These are phyloP conservation scores for Oriolus oriolus DNA, from an alignment of 2,113 vertebrate genomes.

Conservation along the genomic window DNA sequence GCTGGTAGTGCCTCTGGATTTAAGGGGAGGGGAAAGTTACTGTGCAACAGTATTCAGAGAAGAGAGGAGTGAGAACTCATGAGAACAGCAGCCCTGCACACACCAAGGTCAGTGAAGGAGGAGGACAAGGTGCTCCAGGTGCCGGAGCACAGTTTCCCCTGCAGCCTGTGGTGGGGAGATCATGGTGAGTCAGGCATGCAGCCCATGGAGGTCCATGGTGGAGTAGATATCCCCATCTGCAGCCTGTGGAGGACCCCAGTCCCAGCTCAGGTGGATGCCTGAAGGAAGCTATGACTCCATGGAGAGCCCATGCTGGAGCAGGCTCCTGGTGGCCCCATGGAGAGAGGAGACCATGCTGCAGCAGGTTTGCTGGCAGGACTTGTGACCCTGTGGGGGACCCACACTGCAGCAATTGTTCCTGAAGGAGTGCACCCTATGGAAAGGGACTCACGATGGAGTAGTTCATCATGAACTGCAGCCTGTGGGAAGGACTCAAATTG, in stretches of 20 bases:
- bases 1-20: neutral
- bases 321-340: neutral
- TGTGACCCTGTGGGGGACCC: neutral
- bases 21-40: neutral
- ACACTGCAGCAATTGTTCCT: neutral
- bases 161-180: neutral
- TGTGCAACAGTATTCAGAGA: neutral
- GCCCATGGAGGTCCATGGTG: neutral
- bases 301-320: neutral
- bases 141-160: neutral
- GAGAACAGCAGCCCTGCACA: neutral
- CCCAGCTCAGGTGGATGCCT: accelerated
- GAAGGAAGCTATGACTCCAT: no score
- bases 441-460: neutral
- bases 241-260: neutral
- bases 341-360: neutral
- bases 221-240: neutral
- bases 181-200: neutral
- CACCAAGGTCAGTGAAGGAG: neutral
- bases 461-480: neutral
- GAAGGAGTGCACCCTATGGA: neutral
- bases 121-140: neutral
- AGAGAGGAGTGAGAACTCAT: neutral
- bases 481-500: neutral
- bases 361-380: neutral